Conservation (phyloP, 1,140 invertebrate genomes). For the Bicyclus anynana region DNA sequence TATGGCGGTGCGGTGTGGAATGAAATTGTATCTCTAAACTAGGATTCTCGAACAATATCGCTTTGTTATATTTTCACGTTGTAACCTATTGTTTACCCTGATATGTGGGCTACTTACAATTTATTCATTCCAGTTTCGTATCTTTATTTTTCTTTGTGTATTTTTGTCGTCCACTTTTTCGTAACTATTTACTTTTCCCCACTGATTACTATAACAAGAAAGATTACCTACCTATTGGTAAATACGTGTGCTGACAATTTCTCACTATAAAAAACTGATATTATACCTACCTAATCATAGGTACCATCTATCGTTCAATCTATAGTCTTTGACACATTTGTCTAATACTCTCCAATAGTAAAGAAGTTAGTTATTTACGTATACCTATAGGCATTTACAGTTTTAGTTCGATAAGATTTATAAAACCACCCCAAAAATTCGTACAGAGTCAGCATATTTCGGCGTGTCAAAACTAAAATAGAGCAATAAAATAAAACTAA, state of each 20-base stretch:
- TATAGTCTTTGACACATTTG: too few relatives aligned
- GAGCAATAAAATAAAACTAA: constrained; percentile 55
- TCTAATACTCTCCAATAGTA: too few relatives aligned
- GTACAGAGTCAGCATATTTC: constrained; percentile 8
- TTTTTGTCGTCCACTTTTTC: not conserved
- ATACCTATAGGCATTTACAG: too few relatives aligned
- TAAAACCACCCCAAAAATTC: not conserved
- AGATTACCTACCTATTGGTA: too few relatives aligned
- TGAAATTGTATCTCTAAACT: constrained; percentile 26
- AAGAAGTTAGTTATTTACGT: too few relatives aligned
- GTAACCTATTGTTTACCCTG: constrained; percentile 15
- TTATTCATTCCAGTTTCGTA: not conserved
- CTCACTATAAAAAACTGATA: too few relatives aligned
- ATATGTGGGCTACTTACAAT: not conserved
- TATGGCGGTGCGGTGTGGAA: constrained; percentile 43
- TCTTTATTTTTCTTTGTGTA: not conserved
- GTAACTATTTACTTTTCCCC: not conserved
- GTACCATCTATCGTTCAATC: too few relatives aligned
- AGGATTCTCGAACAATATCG: constrained; percentile 9
- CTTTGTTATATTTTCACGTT: constrained; percentile 8
- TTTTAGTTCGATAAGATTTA: not conserved
- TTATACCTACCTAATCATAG: too few relatives aligned
- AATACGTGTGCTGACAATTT: too few relatives aligned
- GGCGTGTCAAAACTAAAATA: constrained; percentile 38
- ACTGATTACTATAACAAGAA: too few relatives aligned